A percentile compares a stretch with the other conserved stretches of the same genome.
Evolutionary conservation across 2,888 invertebrate genomes (phyloP).

Genomic region (Polietes domitor): DNA sequence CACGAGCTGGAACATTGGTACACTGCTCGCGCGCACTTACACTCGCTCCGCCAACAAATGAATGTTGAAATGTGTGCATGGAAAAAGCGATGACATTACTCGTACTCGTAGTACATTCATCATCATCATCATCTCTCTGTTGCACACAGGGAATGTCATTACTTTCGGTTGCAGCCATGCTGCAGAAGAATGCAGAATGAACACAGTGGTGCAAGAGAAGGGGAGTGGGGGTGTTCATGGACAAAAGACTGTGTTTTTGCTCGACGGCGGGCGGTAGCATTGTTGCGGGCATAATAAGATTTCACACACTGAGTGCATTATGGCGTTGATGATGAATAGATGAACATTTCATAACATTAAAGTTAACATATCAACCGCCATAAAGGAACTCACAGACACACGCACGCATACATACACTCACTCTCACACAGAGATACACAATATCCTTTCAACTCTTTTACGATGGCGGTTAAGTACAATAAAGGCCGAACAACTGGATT

Average conservation of each 20-base stretch:
- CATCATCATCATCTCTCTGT: no score
- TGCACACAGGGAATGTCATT: conserved; percentile 22
- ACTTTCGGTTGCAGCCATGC: not conserved
- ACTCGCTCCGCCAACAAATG: not conserved
- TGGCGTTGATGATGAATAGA: conserved; percentile 20
- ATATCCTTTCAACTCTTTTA: conserved; percentile 3
- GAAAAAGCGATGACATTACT: conserved; percentile 48
- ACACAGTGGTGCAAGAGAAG: not conserved
- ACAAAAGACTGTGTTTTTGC: not conserved
- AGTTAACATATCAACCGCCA: conserved; percentile 44
- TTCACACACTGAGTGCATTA: conserved; percentile 43
- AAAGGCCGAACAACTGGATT: not conserved
- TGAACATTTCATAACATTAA: conserved; percentile 39
- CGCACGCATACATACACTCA: not conserved
- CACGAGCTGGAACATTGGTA: not conserved
- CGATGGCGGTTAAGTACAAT: not conserved
- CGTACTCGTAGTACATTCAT: no score
- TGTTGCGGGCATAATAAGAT: conserved; percentile 53
- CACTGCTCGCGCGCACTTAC: no score
- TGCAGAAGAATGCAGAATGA: not conserved
- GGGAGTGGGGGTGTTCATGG: not conserved
- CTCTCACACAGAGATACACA: conserved; percentile 9
- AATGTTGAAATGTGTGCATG: conserved; percentile 53
- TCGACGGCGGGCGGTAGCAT: not conserved
- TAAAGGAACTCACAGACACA: not conserved